Conservation (phyloP, 2,888 invertebrate genomes). For the Aphidius colemani region DNA sequence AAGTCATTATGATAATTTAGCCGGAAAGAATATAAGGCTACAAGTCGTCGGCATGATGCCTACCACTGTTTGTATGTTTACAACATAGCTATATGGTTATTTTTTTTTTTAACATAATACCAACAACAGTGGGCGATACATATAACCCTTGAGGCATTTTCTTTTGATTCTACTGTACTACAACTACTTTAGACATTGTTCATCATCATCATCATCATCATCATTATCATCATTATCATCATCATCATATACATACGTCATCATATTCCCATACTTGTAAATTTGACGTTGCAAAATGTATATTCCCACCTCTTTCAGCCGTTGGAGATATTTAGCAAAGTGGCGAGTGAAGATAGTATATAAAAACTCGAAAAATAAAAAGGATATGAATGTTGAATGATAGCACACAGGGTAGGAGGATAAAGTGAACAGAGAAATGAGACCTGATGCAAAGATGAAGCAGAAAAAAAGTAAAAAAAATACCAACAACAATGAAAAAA, state of each 20-base stretch:
- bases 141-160: neutral
- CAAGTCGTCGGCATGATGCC: slow-evolving; percentile 40
- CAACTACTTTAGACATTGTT: slow-evolving; percentile 6
- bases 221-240: slow-evolving; percentile 10
- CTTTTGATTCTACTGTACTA: neutral
- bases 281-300: slow-evolving; percentile 15
- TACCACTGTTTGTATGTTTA: slow-evolving; percentile 4
- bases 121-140: neutral
- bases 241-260: neutral
- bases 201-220: slow-evolving; percentile 22
- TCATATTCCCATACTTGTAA: slow-evolving; percentile 16
- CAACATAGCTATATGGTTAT: slow-evolving; percentile 22
- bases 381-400: neutral
- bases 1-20: slow-evolving; percentile 58
- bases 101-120: slow-evolving; percentile 1
- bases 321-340: slow-evolving; percentile 16
- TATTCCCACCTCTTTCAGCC: neutral
- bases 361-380: slow-evolving; percentile 15
- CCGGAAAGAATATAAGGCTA: slow-evolving; percentile 51
- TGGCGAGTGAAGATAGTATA: slow-evolving; percentile 8
- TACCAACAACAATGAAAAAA: too few relatives aligned
- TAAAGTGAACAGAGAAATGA: slow-evolving; percentile 24
- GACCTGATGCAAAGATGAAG: too few relatives aligned
- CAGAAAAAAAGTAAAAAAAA: too few relatives aligned
- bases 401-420: slow-evolving; percentile 27